Evolutionary conservation across 2,888 invertebrate genomes (phyloP).

Genomic region (Dromius quadrimaculatus): DNA sequence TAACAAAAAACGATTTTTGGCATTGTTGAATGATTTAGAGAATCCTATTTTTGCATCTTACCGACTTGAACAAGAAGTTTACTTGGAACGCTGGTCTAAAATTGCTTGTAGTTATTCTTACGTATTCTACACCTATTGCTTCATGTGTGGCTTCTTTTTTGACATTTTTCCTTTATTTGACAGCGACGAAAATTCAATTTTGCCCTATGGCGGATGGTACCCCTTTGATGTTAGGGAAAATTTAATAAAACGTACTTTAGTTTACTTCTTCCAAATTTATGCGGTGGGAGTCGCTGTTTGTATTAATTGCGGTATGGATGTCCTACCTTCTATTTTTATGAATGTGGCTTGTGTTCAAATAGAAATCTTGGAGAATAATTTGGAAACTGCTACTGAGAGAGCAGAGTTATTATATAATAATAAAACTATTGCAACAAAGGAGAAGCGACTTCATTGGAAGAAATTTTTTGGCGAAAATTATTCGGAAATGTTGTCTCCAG

Average conservation of each 20-base stretch:
- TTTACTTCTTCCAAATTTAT: constrained; percentile 53
- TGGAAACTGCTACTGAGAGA: constrained; percentile 42
- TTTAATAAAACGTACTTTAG: constrained; percentile 33
- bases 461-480: background rate
- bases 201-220: constrained; percentile 56
- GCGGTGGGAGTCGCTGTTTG: constrained; percentile 52
- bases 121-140: constrained; percentile 50
- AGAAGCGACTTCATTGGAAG: background rate
- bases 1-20: constrained; percentile 43
- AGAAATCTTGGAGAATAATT: constrained; percentile 53
- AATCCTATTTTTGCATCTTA: constrained; percentile 45
- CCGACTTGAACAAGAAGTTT: constrained; percentile 35
- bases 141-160: constrained; percentile 53
- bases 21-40: constrained; percentile 51
- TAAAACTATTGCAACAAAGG: background rate
- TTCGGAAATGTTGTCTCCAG: background rate
- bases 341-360: constrained; percentile 54
- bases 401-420: background rate
- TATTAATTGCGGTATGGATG: constrained; percentile 55
- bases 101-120: constrained; percentile 33
- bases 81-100: constrained; percentile 45
- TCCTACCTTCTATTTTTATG: constrained; percentile 54
- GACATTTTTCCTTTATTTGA: constrained; percentile 54
- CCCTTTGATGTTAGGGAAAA: constrained; percentile 53
- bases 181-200: constrained; percentile 49